Evolutionary conservation across 1,140 invertebrate genomes (phyloP).

Genomic region (Zaprionus nigranus): DNA sequence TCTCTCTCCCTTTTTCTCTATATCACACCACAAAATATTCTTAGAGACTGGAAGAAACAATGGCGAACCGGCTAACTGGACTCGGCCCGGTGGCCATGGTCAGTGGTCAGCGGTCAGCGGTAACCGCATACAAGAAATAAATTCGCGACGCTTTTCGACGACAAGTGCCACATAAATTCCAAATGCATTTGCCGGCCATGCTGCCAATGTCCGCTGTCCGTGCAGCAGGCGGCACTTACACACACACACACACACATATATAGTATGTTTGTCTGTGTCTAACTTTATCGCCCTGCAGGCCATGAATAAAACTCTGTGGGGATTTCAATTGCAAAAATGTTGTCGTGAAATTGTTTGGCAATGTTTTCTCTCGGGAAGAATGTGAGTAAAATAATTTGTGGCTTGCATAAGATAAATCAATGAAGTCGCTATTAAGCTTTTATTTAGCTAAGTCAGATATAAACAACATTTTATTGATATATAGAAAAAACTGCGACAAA

Average conservation of each 20-base stretch:
- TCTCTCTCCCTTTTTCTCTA: no score
- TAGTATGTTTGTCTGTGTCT: not conserved
- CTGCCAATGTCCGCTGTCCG: slow-evolving; percentile 18
- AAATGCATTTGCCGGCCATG: slow-evolving; percentile 66
- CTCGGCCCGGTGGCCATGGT: slow-evolving; percentile 33
- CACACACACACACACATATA: slow-evolving; percentile 1
- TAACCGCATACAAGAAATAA: slow-evolving; percentile 71
- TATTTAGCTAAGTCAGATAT: not conserved
- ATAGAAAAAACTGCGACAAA: not conserved
- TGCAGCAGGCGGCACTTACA: slow-evolving; percentile 11
- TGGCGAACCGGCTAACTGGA: slow-evolving; percentile 11
- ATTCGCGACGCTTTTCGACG: slow-evolving; percentile 74
- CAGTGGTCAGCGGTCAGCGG: slow-evolving; percentile 46
- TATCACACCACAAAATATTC: slow-evolving; percentile 63
- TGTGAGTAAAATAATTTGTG: slow-evolving; percentile 50
- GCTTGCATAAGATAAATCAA: slow-evolving; percentile 46
- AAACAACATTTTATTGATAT: not conserved
- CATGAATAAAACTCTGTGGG: slow-evolving; percentile 33
- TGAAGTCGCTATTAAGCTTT: slow-evolving; percentile 45
- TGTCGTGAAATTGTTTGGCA: slow-evolving; percentile 47
- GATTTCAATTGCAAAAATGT: slow-evolving; percentile 63
- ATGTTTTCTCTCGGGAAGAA: slow-evolving; percentile 24
- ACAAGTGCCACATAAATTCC: slow-evolving; percentile 81
- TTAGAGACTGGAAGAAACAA: slow-evolving; percentile 52
- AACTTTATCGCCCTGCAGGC: slow-evolving; percentile 29